Conservation (phyloP, 2,113 vertebrate species). For the Danio rerio region GRCz12tu NC_133190.1:44564501-44565000, state of each 20-base stretch:
- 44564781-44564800: neutral
- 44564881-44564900: constrained; percentile 49
- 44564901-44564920: constrained; percentile 1
- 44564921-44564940: neutral
- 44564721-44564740: constrained; percentile 25
- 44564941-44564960: neutral
- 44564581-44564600: constrained; percentile 52
- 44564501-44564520: constrained; percentile 56
- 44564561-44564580: constrained; percentile 47
- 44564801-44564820: neutral
- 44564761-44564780: neutral
- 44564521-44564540: constrained; percentile 44
- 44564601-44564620: constrained; percentile 23
- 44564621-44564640: constrained; percentile 34
- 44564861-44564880: constrained; percentile 29
- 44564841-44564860: constrained; percentile 11
- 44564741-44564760: constrained; percentile 30
- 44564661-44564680: constrained; percentile 10
- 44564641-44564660: neutral
- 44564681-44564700: neutral
- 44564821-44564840: constrained; percentile 19
- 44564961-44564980: neutral
- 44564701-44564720: neutral
- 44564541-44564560: constrained; percentile 52
- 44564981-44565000: neutral